phyloP scores from a whole-genome alignment of 2,797 vertebrate genomes.

The Acanthis flammea region DNA sequence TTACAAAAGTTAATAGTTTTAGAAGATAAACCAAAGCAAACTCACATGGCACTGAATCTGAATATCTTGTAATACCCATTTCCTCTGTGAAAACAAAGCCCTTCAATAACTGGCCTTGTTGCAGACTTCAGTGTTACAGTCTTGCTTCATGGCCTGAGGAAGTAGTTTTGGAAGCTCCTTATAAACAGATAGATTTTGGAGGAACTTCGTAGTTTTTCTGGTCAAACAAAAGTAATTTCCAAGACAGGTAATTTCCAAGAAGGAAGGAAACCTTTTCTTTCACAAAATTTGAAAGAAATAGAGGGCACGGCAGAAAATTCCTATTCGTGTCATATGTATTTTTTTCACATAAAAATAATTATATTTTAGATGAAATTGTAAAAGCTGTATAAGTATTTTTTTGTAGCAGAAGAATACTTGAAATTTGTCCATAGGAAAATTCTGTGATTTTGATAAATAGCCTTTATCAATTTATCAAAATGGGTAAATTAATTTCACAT shows the following conservation, averaged over 20 bases:
- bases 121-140: not conserved
- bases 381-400: not conserved
- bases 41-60: not conserved
- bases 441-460: not conserved
- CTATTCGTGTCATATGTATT: not conserved
- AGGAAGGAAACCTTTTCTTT: not conserved
- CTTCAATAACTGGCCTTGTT: not conserved
- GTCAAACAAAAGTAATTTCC: not conserved
- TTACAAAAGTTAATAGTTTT: not conserved
- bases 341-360: too few species aligned
- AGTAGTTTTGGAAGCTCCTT: not conserved
- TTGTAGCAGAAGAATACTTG: not conserved
- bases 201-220: not conserved
- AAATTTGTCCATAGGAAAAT: not conserved
- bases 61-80: not conserved
- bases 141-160: not conserved
- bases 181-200: not conserved
- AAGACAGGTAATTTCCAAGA: not conserved
- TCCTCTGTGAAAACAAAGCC: not conserved
- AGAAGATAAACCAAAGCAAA: not conserved
- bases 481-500: not conserved
- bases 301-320: not conserved
- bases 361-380: not conserved
- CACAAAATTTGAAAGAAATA: not conserved
- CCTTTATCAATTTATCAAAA: not conserved